phyloP scores from a whole-genome alignment of 1,140 invertebrate genomes.

The Anthonomus grandis region DNA sequence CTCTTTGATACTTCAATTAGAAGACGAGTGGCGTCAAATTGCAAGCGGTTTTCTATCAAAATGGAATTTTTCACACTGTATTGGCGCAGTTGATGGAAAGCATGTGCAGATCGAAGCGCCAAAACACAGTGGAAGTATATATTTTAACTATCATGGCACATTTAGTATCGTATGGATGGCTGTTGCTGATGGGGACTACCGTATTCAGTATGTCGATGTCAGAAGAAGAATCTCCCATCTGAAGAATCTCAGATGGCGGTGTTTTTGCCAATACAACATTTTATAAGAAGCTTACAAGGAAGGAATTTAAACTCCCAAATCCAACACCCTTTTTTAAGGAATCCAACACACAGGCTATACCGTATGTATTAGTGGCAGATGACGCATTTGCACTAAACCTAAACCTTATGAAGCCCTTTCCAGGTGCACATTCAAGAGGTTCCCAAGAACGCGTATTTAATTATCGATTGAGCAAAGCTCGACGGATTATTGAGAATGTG shows the following conservation, averaged over 20 bases:
- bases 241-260: constrained; percentile 41
- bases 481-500: too few relatives aligned
- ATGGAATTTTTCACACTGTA: constrained; percentile 51
- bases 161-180: constrained; percentile 46
- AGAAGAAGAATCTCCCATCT: too few relatives aligned
- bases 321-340: constrained; percentile 4
- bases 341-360: not conserved
- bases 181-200: constrained; percentile 45
- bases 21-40: constrained; percentile 10
- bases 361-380: not conserved
- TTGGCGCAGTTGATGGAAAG: too few relatives aligned
- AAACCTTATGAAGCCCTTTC: constrained; percentile 7
- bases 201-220: constrained; percentile 43
- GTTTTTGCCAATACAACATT: constrained; percentile 23
- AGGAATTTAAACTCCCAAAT: constrained; percentile 4
- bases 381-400: not conserved
- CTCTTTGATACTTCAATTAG: constrained; percentile 2
- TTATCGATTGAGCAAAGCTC: too few relatives aligned
- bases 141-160: constrained; percentile 49
- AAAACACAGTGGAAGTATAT: constrained; percentile 37
- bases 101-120: too few relatives aligned
- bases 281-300: constrained; percentile 5
- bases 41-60: constrained; percentile 9
- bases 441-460: not conserved
- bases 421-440: not conserved